Evolutionary conservation across 2,888 invertebrate genomes (phyloP).

Genomic region (Poecilobothrus nobilitatus): DNA sequence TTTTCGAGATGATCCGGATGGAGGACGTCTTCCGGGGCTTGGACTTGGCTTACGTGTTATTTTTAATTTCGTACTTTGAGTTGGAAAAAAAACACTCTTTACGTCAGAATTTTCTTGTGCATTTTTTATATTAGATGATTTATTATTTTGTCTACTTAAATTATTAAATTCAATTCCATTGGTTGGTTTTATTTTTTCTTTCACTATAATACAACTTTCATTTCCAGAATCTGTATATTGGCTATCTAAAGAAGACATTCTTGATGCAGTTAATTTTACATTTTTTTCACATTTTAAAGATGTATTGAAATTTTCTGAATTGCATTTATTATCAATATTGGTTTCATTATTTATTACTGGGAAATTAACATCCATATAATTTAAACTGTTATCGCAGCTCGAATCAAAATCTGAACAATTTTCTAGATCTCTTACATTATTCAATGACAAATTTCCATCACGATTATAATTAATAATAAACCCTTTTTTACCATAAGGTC

Average conservation of each 20-base stretch:
- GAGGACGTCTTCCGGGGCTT: neutral
- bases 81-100: neutral
- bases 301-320: neutral
- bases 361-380: conserved; percentile 39
- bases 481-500: conserved; percentile 42
- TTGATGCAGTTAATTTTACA: conserved; percentile 15
- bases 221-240: conserved; percentile 17
- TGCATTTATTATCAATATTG: conserved; percentile 10
- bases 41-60: neutral
- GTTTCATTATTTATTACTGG: neutral
- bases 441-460: conserved; percentile 36
- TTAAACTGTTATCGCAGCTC: conserved; percentile 43
- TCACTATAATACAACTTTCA: conserved; percentile 4
- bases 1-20: neutral
- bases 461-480: conserved; percentile 39
- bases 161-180: neutral
- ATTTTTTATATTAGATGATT: conserved; percentile 16
- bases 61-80: neutral
- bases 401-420: conserved; percentile 44
- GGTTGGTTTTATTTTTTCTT: neutral
- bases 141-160: neutral
- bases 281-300: neutral
- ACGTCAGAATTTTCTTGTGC: conserved; percentile 19
- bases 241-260: conserved; percentile 21
- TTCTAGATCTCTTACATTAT: conserved; percentile 41